Conservation (phyloP, 2,113 vertebrate genomes). For the Corydoras sp. region DNA sequence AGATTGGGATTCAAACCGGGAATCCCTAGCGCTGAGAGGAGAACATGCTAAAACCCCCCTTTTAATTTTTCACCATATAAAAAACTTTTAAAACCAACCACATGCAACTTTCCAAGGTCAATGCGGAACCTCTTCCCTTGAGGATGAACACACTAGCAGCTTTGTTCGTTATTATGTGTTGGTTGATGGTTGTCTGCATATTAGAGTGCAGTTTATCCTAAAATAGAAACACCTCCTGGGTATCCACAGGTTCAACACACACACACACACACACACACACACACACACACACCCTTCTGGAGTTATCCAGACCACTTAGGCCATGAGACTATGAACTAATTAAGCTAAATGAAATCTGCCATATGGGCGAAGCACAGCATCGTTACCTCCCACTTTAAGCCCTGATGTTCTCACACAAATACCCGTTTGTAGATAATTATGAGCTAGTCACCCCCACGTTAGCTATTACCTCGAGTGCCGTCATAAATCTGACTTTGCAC, state of each 20-base stretch:
- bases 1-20: too few species aligned
- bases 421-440: constrained; percentile 28
- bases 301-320: not conserved
- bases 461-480: not conserved
- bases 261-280: not conserved
- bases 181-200: constrained; percentile 12
- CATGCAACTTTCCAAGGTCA: too few species aligned
- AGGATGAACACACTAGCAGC: too few species aligned
- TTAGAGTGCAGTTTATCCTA: not conserved
- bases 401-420: constrained; percentile 16
- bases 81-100: too few species aligned
- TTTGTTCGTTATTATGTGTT: not conserved
- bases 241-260: not conserved
- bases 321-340: constrained; percentile 24
- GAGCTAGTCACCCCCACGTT: constrained; percentile 12
- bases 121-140: too few species aligned
- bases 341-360: constrained; percentile 21
- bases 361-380: constrained; percentile 28
- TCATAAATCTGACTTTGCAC: constrained; percentile 3
- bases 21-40: too few species aligned
- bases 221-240: not conserved
- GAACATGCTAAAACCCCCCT: too few species aligned
- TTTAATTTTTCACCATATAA: too few species aligned
- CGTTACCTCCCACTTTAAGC: constrained; percentile 19
- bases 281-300: not conserved